A percentile compares a stretch with the other conserved stretches of the same genome.
These are phyloP conservation scores for Bradypus variegatus DNA, from an alignment of 2,797 vertebrate genomes.

Conservation along the genomic window DNA sequence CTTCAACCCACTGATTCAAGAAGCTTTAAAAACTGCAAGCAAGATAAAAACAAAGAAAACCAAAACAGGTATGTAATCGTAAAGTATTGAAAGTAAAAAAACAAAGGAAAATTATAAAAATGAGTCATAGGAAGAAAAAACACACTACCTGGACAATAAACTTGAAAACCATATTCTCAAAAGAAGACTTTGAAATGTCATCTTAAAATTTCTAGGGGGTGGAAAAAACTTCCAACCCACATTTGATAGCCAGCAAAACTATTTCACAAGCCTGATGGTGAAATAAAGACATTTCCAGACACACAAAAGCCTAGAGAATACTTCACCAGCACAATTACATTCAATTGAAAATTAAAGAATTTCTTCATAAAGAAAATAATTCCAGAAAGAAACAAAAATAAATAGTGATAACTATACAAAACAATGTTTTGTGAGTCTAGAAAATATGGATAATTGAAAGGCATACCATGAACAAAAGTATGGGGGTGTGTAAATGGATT, in stretches of 20 bases:
- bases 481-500: background rate
- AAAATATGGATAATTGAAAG: background rate
- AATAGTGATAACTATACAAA: background rate
- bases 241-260: slow-evolving; percentile 5
- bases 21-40: background rate
- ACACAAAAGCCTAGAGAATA: background rate
- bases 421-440: background rate
- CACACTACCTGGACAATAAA: background rate
- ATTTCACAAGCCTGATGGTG: background rate
- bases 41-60: background rate
- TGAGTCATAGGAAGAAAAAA: background rate
- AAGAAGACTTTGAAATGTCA: background rate
- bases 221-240: background rate
- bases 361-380: background rate
- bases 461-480: background rate
- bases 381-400: background rate
- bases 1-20: background rate
- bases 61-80: background rate
- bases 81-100: background rate
- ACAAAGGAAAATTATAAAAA: background rate
- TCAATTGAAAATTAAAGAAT: background rate
- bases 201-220: background rate
- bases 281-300: background rate
- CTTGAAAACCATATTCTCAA: background rate
- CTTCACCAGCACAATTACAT: background rate